These are phyloP conservation scores for Charadrius vociferus DNA, from an alignment of 2,113 vertebrate species.

Conservation along the genomic window DNA sequence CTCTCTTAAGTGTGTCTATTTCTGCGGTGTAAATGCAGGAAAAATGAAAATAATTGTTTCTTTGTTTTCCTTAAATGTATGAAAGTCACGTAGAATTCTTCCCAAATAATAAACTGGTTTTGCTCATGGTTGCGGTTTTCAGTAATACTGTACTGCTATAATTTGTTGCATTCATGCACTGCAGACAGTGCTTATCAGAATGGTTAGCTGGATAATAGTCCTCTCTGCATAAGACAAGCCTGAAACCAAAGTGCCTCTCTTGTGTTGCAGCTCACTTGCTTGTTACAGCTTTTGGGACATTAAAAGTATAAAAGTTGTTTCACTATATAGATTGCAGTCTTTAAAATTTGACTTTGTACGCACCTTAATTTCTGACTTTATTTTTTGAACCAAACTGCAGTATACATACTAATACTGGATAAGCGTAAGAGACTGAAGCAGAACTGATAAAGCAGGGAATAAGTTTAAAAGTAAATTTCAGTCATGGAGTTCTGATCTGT, in stretches of 20 bases:
- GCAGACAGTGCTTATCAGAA: background rate
- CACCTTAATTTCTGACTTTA: background rate
- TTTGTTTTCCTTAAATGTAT: background rate
- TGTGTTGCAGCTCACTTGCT: background rate
- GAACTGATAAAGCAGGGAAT: background rate
- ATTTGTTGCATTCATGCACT: background rate
- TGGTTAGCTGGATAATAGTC: background rate
- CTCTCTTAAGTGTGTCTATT: background rate
- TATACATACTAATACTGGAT: background rate
- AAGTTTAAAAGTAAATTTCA: background rate
- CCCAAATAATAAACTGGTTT: background rate
- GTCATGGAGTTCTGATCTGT: background rate
- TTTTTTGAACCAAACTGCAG: background rate
- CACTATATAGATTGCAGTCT: background rate
- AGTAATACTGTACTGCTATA: background rate
- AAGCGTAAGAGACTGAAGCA: background rate
- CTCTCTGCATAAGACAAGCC: background rate
- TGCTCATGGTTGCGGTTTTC: background rate
- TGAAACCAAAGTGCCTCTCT: background rate
- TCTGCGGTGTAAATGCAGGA: background rate
- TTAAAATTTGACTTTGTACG: background rate
- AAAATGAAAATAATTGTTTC: background rate
- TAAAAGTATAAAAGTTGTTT: background rate
- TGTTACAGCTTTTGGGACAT: background rate
- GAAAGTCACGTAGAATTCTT: background rate